Percentiles rank a stretch among this genome's conserved stretches.
These are phyloP conservation scores for Sitophilus oryzae DNA, from an alignment of 1,140 invertebrate species.

Conservation along the genomic window DNA sequence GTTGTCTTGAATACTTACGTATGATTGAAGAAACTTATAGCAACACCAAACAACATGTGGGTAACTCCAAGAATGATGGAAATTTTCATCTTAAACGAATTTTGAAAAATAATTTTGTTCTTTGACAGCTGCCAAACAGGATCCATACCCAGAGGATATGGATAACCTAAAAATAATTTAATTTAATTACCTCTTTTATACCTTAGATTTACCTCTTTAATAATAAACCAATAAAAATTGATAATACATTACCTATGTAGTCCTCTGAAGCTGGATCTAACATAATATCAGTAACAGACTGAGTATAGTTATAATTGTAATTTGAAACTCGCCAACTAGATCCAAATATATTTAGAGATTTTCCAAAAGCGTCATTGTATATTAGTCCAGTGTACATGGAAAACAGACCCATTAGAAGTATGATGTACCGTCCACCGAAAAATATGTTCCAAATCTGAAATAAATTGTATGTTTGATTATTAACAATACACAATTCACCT, in stretches of 20 bases:
- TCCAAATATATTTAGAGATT: conserved; percentile 94
- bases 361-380: conserved; percentile 98
- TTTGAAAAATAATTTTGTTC: conserved; percentile 87
- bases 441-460: conserved; percentile 93
- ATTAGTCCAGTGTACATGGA: conserved; percentile 98
- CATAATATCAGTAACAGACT: conserved; percentile 49
- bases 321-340: conserved; percentile 71
- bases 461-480: background rate
- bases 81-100: conserved; percentile 94
- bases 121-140: conserved; percentile 84
- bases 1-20: conserved; percentile 54
- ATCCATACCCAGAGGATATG: conserved; percentile 89
- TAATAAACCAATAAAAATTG: no score
- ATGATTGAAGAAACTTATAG: conserved; percentile 68
- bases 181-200: background rate
- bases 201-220: no score
- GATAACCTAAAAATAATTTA: conserved; percentile 39
- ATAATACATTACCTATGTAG: conserved; percentile 43
- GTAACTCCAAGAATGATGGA: conserved; percentile 87
- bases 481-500: no score
- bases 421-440: conserved; percentile 96
- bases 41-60: conserved; percentile 89
- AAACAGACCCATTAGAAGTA: conserved; percentile 95
- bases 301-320: conserved; percentile 14
- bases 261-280: conserved; percentile 57